Evolutionary conservation across 2,888 invertebrate species (phyloP).

Genomic region (Aphodius granarius): DNA sequence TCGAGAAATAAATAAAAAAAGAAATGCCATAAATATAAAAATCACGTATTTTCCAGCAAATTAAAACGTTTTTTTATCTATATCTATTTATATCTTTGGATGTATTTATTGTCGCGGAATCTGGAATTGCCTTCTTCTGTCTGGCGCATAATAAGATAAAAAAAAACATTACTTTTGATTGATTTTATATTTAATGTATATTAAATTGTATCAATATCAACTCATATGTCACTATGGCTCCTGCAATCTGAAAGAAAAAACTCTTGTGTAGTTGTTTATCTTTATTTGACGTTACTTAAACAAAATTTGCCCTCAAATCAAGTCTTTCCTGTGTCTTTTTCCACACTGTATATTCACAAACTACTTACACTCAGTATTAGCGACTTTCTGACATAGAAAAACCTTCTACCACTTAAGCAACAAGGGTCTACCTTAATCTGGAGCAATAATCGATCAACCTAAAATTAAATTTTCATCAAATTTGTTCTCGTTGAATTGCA

Average conservation of each 20-base stretch:
- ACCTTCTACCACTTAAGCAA: neutral
- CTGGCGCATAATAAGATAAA: no score
- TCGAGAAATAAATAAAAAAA: no score
- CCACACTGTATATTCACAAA: neutral
- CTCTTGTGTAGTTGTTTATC: neutral
- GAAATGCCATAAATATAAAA: no score
- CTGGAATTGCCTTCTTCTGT: no score
- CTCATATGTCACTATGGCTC: slow-evolving; percentile 16
- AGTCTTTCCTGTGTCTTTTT: neutral
- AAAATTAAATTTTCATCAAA: neutral
- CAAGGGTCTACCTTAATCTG: slow-evolving; percentile 16
- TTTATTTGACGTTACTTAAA: neutral
- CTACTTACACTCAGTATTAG: slow-evolving; percentile 15
- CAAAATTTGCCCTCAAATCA: no score
- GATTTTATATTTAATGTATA: neutral
- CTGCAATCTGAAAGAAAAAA: slow-evolving; percentile 10
- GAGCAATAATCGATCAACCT: slow-evolving; percentile 9
- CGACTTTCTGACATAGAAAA: slow-evolving; percentile 1
- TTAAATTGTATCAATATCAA: slow-evolving; percentile 18
- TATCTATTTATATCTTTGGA: no score
- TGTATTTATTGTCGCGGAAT: no score
- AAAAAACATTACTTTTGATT: no score
- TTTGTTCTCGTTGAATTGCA: neutral
- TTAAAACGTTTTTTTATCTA: no score
- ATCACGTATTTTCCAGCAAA: no score